These are phyloP conservation scores for Dipodomys ordii DNA, from an alignment of 2,113 vertebrate genomes.

Conservation along the genomic window DNA sequence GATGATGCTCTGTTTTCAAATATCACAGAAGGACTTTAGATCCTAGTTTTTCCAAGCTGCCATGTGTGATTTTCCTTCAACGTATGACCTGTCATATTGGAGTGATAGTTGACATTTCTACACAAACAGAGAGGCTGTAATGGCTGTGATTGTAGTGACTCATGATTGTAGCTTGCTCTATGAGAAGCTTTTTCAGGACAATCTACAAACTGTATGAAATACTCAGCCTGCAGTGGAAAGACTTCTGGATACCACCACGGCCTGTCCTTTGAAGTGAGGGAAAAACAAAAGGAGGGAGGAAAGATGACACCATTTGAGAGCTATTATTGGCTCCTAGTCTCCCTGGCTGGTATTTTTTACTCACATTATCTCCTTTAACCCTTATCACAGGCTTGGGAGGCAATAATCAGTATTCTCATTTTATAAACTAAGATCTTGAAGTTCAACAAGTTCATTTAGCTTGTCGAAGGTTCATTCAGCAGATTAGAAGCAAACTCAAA, in stretches of 20 bases:
- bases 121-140: not conserved
- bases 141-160: not conserved
- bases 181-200: not conserved
- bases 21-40: not conserved
- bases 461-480: not conserved
- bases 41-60: not conserved
- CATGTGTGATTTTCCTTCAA: not conserved
- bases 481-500: slow-evolving; percentile 30
- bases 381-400: not conserved
- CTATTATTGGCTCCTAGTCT: not conserved
- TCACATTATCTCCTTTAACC: not conserved
- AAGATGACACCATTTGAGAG: not conserved
- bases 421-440: slow-evolving; percentile 15
- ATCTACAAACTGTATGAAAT: not conserved
- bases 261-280: not conserved
- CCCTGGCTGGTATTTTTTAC: not conserved
- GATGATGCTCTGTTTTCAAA: not conserved
- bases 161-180: not conserved
- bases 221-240: not conserved
- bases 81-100: not conserved
- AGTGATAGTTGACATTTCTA: not conserved
- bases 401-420: slow-evolving; percentile 28
- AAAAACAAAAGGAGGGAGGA: not conserved
- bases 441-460: not conserved
- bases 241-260: not conserved